Evolutionary conservation across 2,113 vertebrate species (phyloP).

Genomic region (Carassius auratus): DNA sequence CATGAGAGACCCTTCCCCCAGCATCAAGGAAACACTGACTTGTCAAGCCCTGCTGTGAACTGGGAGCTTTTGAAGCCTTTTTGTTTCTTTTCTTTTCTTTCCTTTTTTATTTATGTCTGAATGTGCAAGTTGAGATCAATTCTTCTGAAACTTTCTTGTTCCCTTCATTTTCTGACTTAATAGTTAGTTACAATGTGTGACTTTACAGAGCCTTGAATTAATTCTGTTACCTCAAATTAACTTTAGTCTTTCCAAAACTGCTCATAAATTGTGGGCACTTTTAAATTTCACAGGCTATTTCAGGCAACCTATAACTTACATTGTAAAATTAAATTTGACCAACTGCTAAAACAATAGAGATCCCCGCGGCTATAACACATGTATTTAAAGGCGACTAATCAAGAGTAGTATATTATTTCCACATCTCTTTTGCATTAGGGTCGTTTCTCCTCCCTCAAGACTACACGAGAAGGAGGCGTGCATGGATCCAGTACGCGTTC

Average conservation of each 20-base stretch:
- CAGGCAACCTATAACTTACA: too few species aligned
- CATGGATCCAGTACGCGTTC: neutral
- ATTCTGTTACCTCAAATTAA: neutral
- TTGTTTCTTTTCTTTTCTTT: neutral
- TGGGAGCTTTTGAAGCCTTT: neutral
- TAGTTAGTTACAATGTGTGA: neutral
- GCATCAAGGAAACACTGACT: neutral
- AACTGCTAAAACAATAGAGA: neutral
- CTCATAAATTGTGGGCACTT: neutral
- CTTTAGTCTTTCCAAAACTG: neutral
- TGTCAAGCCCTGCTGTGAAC: neutral
- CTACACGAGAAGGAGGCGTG: slow-evolving; percentile 13
- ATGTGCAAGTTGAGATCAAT: neutral
- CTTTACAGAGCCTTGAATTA: neutral
- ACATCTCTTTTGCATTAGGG: neutral
- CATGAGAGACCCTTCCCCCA: neutral
- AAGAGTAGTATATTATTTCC: too few species aligned
- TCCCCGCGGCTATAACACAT: too few species aligned
- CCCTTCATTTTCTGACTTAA: neutral
- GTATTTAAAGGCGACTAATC: too few species aligned
- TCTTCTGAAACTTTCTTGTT: neutral
- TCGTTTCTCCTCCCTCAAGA: neutral
- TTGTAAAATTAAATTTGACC: neutral
- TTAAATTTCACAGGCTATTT: neutral
- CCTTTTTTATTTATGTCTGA: neutral